phyloP scores from a whole-genome alignment of 2,113 vertebrate species.

The Nannobrachium achirus region DNA sequence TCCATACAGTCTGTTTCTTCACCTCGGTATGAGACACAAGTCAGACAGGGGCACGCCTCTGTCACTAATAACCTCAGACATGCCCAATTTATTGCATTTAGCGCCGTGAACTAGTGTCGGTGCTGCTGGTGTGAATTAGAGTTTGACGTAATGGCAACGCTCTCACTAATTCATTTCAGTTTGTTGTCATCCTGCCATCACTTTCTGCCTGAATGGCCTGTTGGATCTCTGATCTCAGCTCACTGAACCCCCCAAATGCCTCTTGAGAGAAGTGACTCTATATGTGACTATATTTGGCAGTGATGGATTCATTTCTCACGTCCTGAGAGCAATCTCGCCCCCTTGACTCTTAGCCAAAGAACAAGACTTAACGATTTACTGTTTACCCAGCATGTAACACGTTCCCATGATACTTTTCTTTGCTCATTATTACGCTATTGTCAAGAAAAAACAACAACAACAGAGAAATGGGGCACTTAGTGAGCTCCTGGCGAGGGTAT shows the following conservation, averaged over 20 bases:
- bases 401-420: slow-evolving; percentile 35
- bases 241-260: slow-evolving; percentile 22
- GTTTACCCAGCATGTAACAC: slow-evolving; percentile 53
- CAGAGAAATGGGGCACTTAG: slow-evolving; percentile 57
- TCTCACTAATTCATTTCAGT: slow-evolving; percentile 10
- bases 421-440: slow-evolving; percentile 52
- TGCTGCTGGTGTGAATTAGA: background rate
- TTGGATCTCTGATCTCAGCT: slow-evolving; percentile 31
- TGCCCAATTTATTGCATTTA: too few species aligned
- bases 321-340: slow-evolving; percentile 50
- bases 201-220: slow-evolving; percentile 9
- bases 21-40: too few species aligned
- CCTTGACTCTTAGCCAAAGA: slow-evolving; percentile 29
- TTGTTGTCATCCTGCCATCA: background rate
- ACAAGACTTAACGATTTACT: slow-evolving; percentile 10
- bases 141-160: background rate
- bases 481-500: slow-evolving; percentile 25
- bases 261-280: slow-evolving; percentile 31
- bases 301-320: slow-evolving; percentile 37
- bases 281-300: slow-evolving; percentile 61
- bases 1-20: too few species aligned
- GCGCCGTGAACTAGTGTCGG: too few species aligned
- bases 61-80: too few species aligned
- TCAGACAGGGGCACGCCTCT: too few species aligned
- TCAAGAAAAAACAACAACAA: slow-evolving; percentile 26